phyloP scores from a whole-genome alignment of 2,888 invertebrate species.

The Ochropleura plecta region DNA sequence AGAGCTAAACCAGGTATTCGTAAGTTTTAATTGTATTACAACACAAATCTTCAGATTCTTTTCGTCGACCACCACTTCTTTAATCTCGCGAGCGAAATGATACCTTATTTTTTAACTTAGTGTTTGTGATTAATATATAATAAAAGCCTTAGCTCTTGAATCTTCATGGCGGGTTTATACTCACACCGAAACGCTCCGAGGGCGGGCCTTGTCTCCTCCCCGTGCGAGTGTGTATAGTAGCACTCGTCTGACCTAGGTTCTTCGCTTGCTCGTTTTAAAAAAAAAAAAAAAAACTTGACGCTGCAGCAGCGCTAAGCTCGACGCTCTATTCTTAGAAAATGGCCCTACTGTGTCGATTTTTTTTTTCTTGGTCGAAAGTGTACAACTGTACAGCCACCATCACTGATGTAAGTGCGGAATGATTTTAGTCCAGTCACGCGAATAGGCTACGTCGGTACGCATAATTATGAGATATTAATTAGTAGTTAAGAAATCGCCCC shows the following conservation, averaged over 20 bases:
- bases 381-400: background rate
- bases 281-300: too few species aligned
- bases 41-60: background rate
- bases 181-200: background rate
- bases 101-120: background rate
- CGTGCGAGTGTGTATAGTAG: background rate
- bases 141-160: conserved; percentile 1
- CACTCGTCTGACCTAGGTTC: background rate
- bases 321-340: too few species aligned
- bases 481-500: conserved; percentile 51
- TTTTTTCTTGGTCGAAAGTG: background rate
- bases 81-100: background rate
- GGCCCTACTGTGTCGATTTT: too few species aligned
- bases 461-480: conserved; percentile 38
- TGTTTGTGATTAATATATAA: background rate
- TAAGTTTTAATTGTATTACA: background rate
- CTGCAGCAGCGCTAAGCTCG: too few species aligned
- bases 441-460: conserved; percentile 21
- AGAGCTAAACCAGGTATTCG: background rate
- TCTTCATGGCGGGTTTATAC: background rate
- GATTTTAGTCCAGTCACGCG: conserved; percentile 48
- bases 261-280: background rate
- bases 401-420: conserved; percentile 34
- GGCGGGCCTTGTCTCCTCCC: too few species aligned
- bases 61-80: background rate